These are phyloP conservation scores for Microcebus murinus DNA, from an alignment of 2,113 vertebrate genomes.

Conservation along the genomic window DNA sequence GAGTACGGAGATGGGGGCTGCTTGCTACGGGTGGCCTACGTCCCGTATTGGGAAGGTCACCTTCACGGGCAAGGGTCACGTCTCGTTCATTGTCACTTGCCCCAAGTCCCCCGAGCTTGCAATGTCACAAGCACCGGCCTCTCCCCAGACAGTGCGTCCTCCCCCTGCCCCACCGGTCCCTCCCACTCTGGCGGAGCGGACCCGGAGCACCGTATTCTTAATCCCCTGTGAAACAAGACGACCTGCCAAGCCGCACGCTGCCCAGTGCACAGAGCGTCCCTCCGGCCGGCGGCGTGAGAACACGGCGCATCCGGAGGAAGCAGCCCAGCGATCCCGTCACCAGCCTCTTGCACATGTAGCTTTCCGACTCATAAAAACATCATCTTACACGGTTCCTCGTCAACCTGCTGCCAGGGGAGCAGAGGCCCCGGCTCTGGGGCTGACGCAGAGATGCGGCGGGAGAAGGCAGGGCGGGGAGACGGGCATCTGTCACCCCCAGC, in stretches of 20 bases:
- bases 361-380: not conserved
- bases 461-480: not conserved
- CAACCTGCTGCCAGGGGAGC: not conserved
- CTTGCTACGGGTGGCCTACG: no score
- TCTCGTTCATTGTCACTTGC: not conserved
- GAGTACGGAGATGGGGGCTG: not conserved
- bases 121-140: rapidly evolving
- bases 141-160: not conserved
- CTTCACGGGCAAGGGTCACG: not conserved
- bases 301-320: rapidly evolving
- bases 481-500: slow-evolving; percentile 31
- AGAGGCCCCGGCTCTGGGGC: not conserved
- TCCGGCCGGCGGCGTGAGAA: not conserved
- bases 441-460: not conserved
- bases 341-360: not conserved
- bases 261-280: not conserved
- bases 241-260: not conserved
- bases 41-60: not conserved
- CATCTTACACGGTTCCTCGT: not conserved
- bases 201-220: rapidly evolving
- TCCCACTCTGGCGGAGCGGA: not conserved
- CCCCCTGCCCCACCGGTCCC: rapidly evolving
- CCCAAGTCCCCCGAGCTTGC: not conserved
- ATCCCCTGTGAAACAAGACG: not conserved
- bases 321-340: not conserved